These are phyloP conservation scores for Charaxes varanes DNA, from an alignment of 1,140 invertebrate genomes.

Conservation along the genomic window DNA sequence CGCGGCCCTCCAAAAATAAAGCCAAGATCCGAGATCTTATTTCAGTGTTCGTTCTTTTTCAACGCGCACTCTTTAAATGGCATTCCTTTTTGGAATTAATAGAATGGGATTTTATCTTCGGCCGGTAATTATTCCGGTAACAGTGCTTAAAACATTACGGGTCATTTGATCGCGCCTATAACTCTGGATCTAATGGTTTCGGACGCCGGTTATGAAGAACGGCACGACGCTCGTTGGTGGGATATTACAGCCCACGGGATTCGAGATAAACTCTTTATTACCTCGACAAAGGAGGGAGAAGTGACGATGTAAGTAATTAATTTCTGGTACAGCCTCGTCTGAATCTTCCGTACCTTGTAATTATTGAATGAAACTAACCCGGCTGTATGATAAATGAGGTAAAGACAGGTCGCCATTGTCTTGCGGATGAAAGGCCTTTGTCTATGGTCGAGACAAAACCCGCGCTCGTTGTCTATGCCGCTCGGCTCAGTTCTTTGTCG, in stretches of 20 bases:
- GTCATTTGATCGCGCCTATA: slow-evolving; percentile 33
- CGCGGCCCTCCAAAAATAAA: slow-evolving; percentile 28
- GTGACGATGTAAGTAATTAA: slow-evolving; percentile 40
- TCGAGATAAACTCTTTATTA: slow-evolving; percentile 23
- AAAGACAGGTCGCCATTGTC: slow-evolving; percentile 56
- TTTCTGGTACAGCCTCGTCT: slow-evolving; percentile 32
- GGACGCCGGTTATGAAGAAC: slow-evolving; percentile 22
- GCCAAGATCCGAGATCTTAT: slow-evolving; percentile 32
- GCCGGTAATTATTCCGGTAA: slow-evolving; percentile 38
- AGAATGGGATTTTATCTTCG: slow-evolving; percentile 37
- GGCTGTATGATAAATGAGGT: slow-evolving; percentile 68
- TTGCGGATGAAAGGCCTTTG: slow-evolving; percentile 64
- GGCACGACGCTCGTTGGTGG: slow-evolving; percentile 11
- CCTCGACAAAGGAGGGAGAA: slow-evolving; percentile 30
- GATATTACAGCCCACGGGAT: slow-evolving; percentile 22
- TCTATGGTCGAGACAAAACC: slow-evolving; percentile 60
- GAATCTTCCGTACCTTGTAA: slow-evolving; percentile 49
- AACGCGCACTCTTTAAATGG: slow-evolving; percentile 30
- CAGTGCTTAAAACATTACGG: slow-evolving; percentile 19
- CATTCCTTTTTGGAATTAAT: slow-evolving; percentile 52
- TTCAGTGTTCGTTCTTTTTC: slow-evolving; percentile 40
- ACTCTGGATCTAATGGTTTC: slow-evolving; percentile 32
- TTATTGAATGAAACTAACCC: slow-evolving; percentile 68
- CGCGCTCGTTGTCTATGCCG: slow-evolving; percentile 54
- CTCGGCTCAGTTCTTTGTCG: slow-evolving; percentile 52